phyloP scores from a whole-genome alignment of 2,888 invertebrate species.

The Cantharis nigra region DNA sequence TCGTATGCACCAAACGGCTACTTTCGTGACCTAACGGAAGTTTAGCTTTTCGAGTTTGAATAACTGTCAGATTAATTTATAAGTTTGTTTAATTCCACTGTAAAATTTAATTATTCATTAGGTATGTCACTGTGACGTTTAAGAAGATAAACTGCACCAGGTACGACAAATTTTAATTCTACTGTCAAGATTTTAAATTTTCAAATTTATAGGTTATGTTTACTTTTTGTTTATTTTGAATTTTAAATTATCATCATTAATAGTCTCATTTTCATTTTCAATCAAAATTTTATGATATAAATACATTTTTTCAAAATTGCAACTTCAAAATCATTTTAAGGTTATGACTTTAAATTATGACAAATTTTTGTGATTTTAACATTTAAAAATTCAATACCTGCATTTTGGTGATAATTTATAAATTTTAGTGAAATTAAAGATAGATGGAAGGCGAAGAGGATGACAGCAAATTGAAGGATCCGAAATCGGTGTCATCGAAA shows the following conservation, averaged over 20 bases:
- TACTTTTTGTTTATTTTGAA: neutral
- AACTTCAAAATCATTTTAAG: neutral
- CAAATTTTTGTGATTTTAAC: conserved; percentile 7
- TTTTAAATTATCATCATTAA: neutral
- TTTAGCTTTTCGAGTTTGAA: neutral
- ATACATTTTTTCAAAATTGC: neutral
- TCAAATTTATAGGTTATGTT: neutral
- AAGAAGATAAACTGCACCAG: neutral
- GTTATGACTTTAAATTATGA: conserved; percentile 1
- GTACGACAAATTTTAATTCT: neutral
- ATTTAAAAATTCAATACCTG: neutral
- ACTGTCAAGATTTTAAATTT: neutral
- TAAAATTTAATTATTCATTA: neutral
- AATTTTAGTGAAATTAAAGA: neutral
- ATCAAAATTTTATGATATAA: neutral
- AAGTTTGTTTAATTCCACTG: neutral
- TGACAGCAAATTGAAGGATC: neutral
- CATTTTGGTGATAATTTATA: neutral
- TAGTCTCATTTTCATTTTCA: neutral
- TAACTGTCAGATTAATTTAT: neutral
- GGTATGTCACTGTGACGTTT: neutral
- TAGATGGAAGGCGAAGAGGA: conserved; percentile 30
- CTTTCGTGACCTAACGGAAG: neutral
- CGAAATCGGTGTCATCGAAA: conserved; percentile 41
- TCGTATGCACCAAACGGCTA: neutral